Conservation (phyloP, 2,888 invertebrate genomes). For the Diadegma fenestrale region DNA sequence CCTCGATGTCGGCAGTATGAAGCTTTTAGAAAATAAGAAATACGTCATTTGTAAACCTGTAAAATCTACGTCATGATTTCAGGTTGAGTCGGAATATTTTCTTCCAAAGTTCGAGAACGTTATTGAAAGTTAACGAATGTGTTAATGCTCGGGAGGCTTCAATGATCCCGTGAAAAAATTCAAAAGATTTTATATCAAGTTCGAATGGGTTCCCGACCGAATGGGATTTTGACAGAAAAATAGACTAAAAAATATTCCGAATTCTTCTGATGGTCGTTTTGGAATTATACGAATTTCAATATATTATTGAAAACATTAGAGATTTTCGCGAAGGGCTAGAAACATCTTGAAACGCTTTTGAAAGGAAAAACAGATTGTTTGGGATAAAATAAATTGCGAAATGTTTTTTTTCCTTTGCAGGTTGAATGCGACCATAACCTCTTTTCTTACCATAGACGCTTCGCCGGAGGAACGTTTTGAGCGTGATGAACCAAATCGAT, state of each 20-base stretch:
- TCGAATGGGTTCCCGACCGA: background rate
- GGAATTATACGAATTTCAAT: background rate
- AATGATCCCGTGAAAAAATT: background rate
- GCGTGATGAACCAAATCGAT: conserved; percentile 89
- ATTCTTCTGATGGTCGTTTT: background rate
- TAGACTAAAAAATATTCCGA: background rate
- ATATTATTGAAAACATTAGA: background rate
- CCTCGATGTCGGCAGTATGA: conserved; percentile 94
- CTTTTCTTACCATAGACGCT: conserved; percentile 89
- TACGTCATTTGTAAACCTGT: background rate
- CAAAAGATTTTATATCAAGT: background rate
- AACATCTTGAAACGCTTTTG: background rate
- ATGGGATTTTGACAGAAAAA: background rate
- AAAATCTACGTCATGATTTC: background rate
- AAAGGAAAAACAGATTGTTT: background rate
- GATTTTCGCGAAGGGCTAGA: background rate
- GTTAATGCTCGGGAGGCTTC: background rate
- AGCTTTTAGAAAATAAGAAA: conserved; percentile 84
- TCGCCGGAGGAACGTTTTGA: conserved; percentile 89
- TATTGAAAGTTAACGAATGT: background rate
- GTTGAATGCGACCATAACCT: conserved; percentile 31
- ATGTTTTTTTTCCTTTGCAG: background rate
- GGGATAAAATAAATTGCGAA: background rate
- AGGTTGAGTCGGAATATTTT: background rate
- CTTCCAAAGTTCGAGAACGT: background rate